Conservation (phyloP, 2,113 vertebrate genomes). For the Microcebus tavaratra region DNA sequence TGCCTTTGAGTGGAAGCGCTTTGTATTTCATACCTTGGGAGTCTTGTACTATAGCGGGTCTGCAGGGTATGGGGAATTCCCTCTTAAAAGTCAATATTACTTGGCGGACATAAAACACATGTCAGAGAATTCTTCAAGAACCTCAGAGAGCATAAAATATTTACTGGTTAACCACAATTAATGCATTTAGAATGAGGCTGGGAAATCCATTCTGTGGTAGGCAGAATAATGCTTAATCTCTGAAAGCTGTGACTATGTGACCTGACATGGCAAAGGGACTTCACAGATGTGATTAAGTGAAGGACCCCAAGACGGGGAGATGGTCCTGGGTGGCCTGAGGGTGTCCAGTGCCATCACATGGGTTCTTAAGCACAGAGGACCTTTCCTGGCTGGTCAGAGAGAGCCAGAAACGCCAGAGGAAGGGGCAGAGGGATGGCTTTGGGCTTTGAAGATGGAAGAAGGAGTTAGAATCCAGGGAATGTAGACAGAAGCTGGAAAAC, state of each 20-base stretch:
- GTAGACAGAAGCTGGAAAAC: not conserved
- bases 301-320: not conserved
- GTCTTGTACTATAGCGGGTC: not conserved
- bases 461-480: not conserved
- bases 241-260: not conserved
- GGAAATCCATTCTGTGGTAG: not conserved
- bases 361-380: not conserved
- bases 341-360: not conserved
- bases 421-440: not conserved
- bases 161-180: not conserved
- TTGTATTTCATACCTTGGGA: not conserved
- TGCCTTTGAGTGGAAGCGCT: not conserved
- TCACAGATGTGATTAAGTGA: not conserved
- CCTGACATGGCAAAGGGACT: not conserved
- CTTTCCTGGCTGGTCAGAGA: not conserved
- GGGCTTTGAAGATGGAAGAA: not conserved
- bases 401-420: not conserved
- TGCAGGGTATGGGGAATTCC: not conserved
- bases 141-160: not conserved
- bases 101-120: not conserved
- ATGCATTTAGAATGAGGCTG: not conserved
- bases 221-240: not conserved
- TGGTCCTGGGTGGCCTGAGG: not conserved
- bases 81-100: not conserved
- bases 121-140: not conserved